Evolutionary conservation across 2,797 vertebrate genomes (phyloP), one percentile per base, ranked within the genome.

Genomic region (Nannoperca obscura): DNA sequence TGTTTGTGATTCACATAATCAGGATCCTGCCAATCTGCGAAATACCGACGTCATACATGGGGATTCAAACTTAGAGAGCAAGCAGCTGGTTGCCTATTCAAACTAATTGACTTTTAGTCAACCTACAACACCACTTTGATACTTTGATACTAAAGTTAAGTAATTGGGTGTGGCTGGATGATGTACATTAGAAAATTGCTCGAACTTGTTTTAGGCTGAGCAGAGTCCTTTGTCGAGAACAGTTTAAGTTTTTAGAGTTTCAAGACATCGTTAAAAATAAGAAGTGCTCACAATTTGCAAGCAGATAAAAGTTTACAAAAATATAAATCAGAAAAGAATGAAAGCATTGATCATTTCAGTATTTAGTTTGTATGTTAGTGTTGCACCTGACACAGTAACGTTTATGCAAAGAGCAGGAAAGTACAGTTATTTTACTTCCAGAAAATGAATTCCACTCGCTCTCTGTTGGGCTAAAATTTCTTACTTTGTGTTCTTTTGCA

Each of bases 1-100:
- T 20, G 74, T 78, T 30, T 75, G 49, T 19, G 63, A 76, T 67
- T 75, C 67, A 59, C 47, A 52, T 13, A 22, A 67, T 74, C 34
- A 44, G 24, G 14, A 64, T 59, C 50, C 42, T 40, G 55, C 15
- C 64, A 19, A 70, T 71, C 42, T 24, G 5, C 66, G 24, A 82
- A 67, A 65, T 36, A 17, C 6, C 12, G 46, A 62, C 66, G 70
- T 76, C 63, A 59, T 13, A 78, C 20, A 40, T 17, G 3, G 27
- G 14, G n/a, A 36, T 52, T 71, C 3, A 58, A 34, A 78, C 42
- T 57, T 17, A 36, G 52, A 4, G 42, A 32, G 15, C 8, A 36
- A 62, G 59, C 62, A 76, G 49, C 62, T 57, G 70, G 42, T 30
- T 66, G 52, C 27, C 19, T 17, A 3, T 65, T 76, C 15, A 30